Evolutionary conservation across 2,888 invertebrate genomes (phyloP).

Genomic region (Dendrolimus houi): DNA sequence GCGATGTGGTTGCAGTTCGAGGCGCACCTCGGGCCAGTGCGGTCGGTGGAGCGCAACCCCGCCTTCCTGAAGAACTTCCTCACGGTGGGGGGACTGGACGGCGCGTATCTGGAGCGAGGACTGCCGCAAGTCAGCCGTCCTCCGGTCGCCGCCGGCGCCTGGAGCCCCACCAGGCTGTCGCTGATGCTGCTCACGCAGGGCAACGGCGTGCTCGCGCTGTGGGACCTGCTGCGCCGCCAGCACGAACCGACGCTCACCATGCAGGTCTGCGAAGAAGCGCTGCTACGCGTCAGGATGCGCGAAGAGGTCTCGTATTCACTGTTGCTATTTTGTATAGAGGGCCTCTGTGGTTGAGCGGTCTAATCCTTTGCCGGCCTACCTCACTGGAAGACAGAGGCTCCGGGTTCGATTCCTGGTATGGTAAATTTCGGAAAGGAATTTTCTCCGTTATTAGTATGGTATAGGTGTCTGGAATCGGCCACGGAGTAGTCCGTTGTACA

Average conservation of each 20-base stretch:
- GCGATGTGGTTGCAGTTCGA: constrained; percentile 47
- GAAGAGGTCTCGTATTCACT: constrained; percentile 17
- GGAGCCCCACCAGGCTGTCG: constrained; percentile 91
- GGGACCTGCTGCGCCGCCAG: constrained; percentile 92
- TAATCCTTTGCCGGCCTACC: too few species aligned
- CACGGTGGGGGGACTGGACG: constrained; percentile 96
- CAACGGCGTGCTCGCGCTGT: constrained; percentile 88
- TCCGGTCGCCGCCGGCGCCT: constrained; percentile 91
- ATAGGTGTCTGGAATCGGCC: too few species aligned
- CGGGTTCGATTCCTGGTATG: too few species aligned
- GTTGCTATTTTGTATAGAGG: too few species aligned
- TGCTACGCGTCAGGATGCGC: constrained; percentile 57
- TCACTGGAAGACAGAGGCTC: too few species aligned
- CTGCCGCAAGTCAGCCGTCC: constrained; percentile 91
- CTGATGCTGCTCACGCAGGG: constrained; percentile 87
- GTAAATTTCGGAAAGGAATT: too few species aligned
- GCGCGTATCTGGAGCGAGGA: constrained; percentile 96
- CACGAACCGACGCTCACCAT: constrained; percentile 82
- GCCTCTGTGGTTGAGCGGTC: too few species aligned
- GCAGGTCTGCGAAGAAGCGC: constrained; percentile 64
- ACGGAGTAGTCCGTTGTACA: too few species aligned
- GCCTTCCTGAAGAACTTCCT: constrained; percentile 95
- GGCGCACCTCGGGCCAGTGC: constrained; percentile 89
- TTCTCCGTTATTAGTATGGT: too few species aligned
- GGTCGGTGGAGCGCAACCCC: constrained; percentile 91